A percentile compares a stretch with the other conserved stretches of the same genome.
phyloP scores from a whole-genome alignment of 2,888 invertebrate species.

The Drosophila macrospina region DNA sequence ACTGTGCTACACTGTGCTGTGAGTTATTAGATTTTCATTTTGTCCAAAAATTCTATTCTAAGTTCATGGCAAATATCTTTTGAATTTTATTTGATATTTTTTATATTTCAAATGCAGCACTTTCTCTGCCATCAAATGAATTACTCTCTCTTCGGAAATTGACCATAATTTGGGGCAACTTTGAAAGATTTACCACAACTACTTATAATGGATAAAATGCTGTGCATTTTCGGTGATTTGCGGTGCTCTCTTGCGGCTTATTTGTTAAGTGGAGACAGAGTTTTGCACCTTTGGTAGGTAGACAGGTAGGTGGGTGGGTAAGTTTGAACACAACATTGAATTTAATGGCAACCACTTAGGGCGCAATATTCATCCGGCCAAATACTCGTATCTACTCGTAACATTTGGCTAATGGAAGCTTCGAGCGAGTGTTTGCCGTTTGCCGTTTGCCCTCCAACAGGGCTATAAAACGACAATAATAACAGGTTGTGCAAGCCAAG shows the following conservation, averaged over 20 bases:
- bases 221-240: conserved; percentile 11
- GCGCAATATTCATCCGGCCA: conserved; percentile 37
- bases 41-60: too few species aligned
- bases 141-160: neutral
- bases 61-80: too few species aligned
- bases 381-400: conserved; percentile 35
- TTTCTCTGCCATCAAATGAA: too few species aligned
- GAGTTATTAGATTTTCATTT: too few species aligned
- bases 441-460: conserved; percentile 33
- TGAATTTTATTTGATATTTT: too few species aligned
- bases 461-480: conserved; percentile 50
- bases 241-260: conserved; percentile 6
- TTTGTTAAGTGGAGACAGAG: conserved; percentile 56
- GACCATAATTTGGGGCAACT: neutral
- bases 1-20: too few species aligned
- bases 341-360: conserved; percentile 60
- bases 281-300: conserved; percentile 29
- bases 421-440: conserved; percentile 8
- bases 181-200: conserved; percentile 3
- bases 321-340: conserved; percentile 56
- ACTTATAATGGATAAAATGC: neutral
- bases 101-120: too few species aligned
- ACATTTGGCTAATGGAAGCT: conserved; percentile 56
- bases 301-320: conserved; percentile 10
- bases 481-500: conserved; percentile 25